Conservation (phyloP, 2,888 invertebrate species). For the Apotomis turbidana region DNA sequence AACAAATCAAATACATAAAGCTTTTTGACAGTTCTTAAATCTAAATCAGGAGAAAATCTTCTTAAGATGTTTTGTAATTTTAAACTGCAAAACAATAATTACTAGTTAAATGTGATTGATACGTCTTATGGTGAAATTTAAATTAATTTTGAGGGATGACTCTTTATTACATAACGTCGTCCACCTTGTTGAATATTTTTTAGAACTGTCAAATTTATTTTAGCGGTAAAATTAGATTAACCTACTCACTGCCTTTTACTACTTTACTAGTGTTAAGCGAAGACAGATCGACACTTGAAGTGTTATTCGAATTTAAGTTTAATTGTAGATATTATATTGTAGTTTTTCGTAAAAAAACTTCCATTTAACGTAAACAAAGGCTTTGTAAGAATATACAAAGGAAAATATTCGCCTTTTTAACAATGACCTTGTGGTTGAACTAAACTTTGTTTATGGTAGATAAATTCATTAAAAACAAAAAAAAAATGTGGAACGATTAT, state of each 20-base stretch:
- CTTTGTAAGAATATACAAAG: no score
- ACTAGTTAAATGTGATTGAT: background rate
- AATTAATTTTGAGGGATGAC: background rate
- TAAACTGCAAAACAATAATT: background rate
- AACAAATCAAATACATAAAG: background rate
- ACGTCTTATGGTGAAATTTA: background rate
- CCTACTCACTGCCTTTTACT: slow-evolving; percentile 35
- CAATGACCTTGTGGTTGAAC: no score
- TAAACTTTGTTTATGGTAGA: no score
- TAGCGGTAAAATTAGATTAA: slow-evolving; percentile 9
- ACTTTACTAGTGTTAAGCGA: slow-evolving; percentile 21
- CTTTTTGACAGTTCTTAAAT: slow-evolving; percentile 21
- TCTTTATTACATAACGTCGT: background rate
- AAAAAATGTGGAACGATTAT: no score
- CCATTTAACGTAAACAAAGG: no score
- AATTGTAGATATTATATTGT: background rate
- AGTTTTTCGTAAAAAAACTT: no score
- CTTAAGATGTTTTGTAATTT: background rate
- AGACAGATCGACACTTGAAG: slow-evolving; percentile 11
- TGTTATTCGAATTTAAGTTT: slow-evolving; percentile 7
- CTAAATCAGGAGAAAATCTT: background rate
- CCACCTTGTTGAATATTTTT: background rate
- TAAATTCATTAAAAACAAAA: no score
- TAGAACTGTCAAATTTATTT: slow-evolving; percentile 10
- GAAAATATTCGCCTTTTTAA: no score